Evolutionary conservation across 2,888 invertebrate species (phyloP), one percentile per base, ranked within the genome.

Genomic region (Drosophila macrothrix): DNA sequence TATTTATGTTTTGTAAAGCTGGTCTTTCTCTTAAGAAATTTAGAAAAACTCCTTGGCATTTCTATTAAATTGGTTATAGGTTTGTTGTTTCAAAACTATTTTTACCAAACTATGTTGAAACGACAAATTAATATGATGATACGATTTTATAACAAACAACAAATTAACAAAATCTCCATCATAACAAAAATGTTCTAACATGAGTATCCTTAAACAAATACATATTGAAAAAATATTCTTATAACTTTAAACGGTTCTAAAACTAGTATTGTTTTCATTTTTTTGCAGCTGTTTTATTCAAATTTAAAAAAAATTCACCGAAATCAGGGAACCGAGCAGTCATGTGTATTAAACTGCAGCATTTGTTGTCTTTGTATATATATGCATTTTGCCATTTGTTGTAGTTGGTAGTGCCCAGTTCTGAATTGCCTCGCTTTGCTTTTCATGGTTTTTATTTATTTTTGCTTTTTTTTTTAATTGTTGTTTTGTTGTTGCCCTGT

Each of bases 401-500:
- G 63, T 54, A 49, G 70, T 69, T 71, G 55, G 53, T 67, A 37
- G 43, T 73, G 25, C 50, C 31, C 22, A 55, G 43, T 67, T n/a
- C 55, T 56, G 52, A 72, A 59, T 73, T 67, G 49, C 60, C 64
- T 67, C 60, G 68, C 62, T 56, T 59, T 60, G 46, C 22, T 43
- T 55, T 46, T 35, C 22, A 46, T 46, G 16, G 25, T 46, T 60
- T 54, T 33, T 53, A 16, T 14, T 60, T 61, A n/a, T 28, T 31
- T 46, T 56, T 35, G 10, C 0, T 4, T 55, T 25, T 61, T 59
- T 56, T 67, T 49, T 33, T 12, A 53, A 49, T 58, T 56, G 46
- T 50, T 72, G 61, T 62, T 77, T 69, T 19, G 65, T 31, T 67
- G 43, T 19, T 53, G 43, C 35, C 56, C 28, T 28, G 28, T 29